Conservation (phyloP, 2,888 invertebrate genomes). For the Anoncus sp. region DNA sequence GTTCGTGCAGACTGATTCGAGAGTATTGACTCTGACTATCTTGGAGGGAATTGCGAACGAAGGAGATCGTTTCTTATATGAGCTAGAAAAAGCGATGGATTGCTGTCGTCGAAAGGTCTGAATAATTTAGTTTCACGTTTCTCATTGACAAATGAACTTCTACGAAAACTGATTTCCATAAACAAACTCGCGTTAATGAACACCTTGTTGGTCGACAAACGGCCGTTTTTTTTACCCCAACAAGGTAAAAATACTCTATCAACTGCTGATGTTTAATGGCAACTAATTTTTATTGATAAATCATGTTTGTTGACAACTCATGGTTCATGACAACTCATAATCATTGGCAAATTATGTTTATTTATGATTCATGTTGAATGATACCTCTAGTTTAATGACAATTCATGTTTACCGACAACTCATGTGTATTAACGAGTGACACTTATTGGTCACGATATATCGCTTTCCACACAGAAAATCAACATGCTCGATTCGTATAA, state of each 20-base stretch:
- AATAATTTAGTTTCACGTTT: not conserved
- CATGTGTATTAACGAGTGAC: not conserved
- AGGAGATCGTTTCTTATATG: constrained; percentile 66
- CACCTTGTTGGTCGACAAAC: no score
- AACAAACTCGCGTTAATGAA: no score
- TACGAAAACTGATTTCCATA: not conserved
- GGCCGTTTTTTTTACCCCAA: no score
- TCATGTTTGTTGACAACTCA: not conserved
- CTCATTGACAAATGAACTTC: not conserved
- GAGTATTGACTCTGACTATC: constrained; percentile 68
- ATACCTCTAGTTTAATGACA: no score
- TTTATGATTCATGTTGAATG: no score
- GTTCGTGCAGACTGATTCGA: constrained; percentile 45
- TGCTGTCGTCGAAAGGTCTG: constrained; percentile 64
- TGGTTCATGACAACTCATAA: not conserved
- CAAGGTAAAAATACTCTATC: no score
- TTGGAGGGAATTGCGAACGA: constrained; percentile 68
- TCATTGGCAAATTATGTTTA: no score
- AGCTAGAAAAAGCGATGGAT: constrained; percentile 69
- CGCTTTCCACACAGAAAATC: constrained; percentile 17
- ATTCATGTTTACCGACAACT: not conserved
- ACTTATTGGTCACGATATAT: not conserved
- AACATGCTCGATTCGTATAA: not conserved
- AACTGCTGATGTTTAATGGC: no score
- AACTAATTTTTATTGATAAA: not conserved